Conservation (phyloP, 2,888 invertebrate species). For the Leptopilina myrica region DNA sequence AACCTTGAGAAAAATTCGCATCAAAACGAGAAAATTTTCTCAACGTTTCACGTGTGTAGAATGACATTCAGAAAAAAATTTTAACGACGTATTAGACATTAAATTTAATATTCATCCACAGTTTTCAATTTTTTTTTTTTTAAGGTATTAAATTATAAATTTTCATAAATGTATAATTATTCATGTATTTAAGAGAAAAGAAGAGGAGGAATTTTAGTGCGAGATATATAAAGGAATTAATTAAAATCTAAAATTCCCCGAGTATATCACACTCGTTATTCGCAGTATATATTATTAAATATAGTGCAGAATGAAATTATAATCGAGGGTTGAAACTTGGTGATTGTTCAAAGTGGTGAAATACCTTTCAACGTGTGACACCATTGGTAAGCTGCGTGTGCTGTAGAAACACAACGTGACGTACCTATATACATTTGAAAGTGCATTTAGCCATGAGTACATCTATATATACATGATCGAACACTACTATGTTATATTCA, state of each 20-base stretch:
- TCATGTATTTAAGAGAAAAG: no score
- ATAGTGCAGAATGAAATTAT: no score
- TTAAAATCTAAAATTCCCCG: background rate
- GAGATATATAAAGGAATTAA: background rate
- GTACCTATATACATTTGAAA: constrained; percentile 16
- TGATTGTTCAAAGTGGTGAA: background rate
- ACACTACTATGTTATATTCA: background rate
- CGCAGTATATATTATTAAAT: background rate
- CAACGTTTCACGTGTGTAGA: no score
- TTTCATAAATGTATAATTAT: no score
- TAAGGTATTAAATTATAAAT: no score
- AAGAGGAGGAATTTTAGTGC: no score
- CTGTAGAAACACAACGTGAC: constrained; percentile 10
- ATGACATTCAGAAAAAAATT: no score
- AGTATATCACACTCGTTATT: background rate
- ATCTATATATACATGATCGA: background rate
- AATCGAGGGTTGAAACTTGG: background rate
- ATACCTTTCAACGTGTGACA: constrained; percentile 20
- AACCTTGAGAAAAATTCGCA: no score
- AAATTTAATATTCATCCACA: no score
- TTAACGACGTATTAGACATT: no score
- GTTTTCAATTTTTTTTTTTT: no score
- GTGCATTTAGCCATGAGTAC: constrained; percentile 20
- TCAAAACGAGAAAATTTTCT: no score
- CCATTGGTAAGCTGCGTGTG: background rate